Base-by-base conservation (phyloP, 2,797 vertebrate species). In the Chrosomus eos region DNA sequence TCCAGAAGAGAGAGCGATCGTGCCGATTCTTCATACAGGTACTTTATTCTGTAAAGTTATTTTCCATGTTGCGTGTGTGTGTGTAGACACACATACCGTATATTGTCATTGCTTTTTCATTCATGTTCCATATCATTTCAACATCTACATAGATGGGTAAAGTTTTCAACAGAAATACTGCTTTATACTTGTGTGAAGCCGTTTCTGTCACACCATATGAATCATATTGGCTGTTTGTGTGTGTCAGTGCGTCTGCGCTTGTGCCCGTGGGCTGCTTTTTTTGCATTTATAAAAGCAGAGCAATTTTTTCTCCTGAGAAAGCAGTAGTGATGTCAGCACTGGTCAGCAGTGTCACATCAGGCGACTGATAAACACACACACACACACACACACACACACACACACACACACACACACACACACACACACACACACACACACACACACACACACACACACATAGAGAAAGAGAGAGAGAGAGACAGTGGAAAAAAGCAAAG, bases 141-240 rank as follows among this genome's bases (percentile, higher is more conserved):
- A 60, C 36, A 55, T 77, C 36, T 77, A 55, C 71, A 67, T 51
- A 81, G 36, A 84, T 84, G 36, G 73, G 31, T 51, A 36, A n/a
- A 36, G 43, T 83, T 83, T 83, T 66, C 28, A 66, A 14, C 48
- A 70, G 14, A 70, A 70, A 76, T 91, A 62, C 87, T 84, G 81
- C 13, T 88, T 93, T 91, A 91, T 90, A 93, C 91, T 91, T 93
- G 91, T 91, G 91, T 92, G 89, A 79, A 85, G 68, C 48, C 31
- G 87, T 89, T 43, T 86, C 90, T 90, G 88, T 91, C 87, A 51
- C 88, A 89, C 91, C 18, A 10, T 72, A 85, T 85, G 76, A 85
- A 80, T 85, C 76, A 88, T 89, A 87, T 81, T 58, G 38, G 72
- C 83, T 83, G 76, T 79, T 72, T 77, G 53, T 78, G 80, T 72